phyloP scores from a whole-genome alignment of 2,797 vertebrate genomes.

The Poeciliopsis turneri region DNA sequence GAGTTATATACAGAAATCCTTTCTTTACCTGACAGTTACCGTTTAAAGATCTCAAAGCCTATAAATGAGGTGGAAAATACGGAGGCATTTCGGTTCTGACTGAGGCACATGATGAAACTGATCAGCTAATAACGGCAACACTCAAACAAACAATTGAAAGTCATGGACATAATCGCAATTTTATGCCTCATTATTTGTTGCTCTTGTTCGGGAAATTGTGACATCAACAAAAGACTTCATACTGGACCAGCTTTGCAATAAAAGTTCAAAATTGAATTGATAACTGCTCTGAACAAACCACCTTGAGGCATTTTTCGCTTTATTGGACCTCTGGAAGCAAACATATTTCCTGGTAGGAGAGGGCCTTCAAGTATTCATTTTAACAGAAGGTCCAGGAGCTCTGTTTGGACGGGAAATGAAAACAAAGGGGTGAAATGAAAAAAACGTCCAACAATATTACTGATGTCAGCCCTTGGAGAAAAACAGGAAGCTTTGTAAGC shows the following conservation, averaged over 20 bases:
- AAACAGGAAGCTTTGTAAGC: not conserved
- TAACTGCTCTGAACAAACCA: slow-evolving; percentile 57
- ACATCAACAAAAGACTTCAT: not conserved
- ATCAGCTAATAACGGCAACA: slow-evolving; percentile 85
- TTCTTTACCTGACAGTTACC: slow-evolving; percentile 79
- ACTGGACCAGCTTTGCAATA: slow-evolving; percentile 1
- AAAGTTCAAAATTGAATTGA: slow-evolving; percentile 22
- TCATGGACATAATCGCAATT: not conserved
- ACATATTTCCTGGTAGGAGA: slow-evolving; percentile 54
- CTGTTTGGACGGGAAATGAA: slow-evolving; percentile 70
- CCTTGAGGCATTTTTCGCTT: slow-evolving; percentile 85
- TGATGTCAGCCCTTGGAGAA: not conserved
- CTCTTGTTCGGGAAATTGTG: slow-evolving; percentile 4
- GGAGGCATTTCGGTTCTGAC: slow-evolving; percentile 77
- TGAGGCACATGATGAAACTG: slow-evolving; percentile 84
- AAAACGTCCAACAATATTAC: not conserved
- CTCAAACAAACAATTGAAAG: slow-evolving; percentile 65
- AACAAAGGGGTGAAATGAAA: not conserved
- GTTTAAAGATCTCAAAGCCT: slow-evolving; percentile 84
- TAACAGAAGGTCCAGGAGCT: slow-evolving; percentile 83
- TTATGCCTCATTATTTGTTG: slow-evolving; percentile 4
- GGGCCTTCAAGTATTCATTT: slow-evolving; percentile 87
- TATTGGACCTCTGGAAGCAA: slow-evolving; percentile 63
- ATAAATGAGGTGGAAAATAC: slow-evolving; percentile 84
- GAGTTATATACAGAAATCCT: not conserved